phyloP scores from a whole-genome alignment of 1,140 invertebrate species.

The Eupeodes corollae region DNA sequence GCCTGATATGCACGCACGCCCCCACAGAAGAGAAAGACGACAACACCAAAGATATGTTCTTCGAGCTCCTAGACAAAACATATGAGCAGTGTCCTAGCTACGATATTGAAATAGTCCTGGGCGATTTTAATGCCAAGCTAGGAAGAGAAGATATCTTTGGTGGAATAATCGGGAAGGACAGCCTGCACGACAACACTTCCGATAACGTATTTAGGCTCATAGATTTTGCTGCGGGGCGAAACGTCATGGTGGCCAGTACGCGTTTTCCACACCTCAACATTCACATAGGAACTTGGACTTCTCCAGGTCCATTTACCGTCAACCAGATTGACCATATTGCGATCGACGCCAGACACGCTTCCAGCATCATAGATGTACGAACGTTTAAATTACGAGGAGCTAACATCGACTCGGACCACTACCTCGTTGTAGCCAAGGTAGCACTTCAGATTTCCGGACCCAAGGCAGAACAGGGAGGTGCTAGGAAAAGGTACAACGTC shows the following conservation, averaged over 20 bases:
- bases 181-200: constrained; percentile 2
- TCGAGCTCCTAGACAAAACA: background rate
- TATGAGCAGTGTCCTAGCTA: background rate
- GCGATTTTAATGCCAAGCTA: constrained; percentile 4
- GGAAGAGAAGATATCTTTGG: constrained; percentile 1
- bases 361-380: constrained; percentile 7
- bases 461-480: background rate
- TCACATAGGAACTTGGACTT: constrained; percentile 11
- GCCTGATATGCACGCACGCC: constrained; percentile 1
- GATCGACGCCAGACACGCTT: constrained; percentile 4
- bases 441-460: background rate
- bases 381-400: constrained; percentile 7
- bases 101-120: constrained; percentile 1
- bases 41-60: background rate
- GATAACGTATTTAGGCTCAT: constrained; percentile 12
- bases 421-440: background rate
- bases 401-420: background rate
- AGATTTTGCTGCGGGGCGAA: constrained; percentile 6
- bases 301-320: constrained; percentile 8
- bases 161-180: background rate
- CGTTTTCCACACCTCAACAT: constrained; percentile 11
- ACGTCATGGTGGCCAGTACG: constrained; percentile 10
- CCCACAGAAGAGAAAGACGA: constrained; percentile 1
- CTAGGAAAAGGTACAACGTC: background rate
- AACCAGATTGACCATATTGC: constrained; percentile 16